A percentile compares a stretch with the other conserved stretches of the same genome.
These are phyloP conservation scores for Etheostoma spectabile DNA, from an alignment of 2,113 vertebrate genomes.

Conservation along the genomic window DNA sequence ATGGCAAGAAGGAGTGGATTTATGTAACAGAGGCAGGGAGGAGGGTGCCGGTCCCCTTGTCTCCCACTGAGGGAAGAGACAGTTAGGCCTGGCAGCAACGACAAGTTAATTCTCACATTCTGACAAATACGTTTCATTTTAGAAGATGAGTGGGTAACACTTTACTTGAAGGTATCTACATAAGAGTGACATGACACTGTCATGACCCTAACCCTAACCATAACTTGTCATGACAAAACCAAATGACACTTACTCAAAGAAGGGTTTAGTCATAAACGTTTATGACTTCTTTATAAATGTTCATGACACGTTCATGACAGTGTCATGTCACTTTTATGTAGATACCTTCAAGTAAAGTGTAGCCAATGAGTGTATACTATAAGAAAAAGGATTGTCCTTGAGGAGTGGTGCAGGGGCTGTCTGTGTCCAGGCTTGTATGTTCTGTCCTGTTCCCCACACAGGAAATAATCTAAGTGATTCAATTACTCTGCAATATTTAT, in stretches of 20 bases:
- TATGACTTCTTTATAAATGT: too few relatives aligned
- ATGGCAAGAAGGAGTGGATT: conserved; percentile 69
- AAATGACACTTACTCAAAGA: too few relatives aligned
- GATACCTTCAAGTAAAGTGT: too few relatives aligned
- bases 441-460: conserved; percentile 53
- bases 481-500: conserved; percentile 79
- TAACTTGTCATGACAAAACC: too few relatives aligned
- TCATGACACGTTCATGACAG: too few relatives aligned
- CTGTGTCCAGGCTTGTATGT: conserved; percentile 33
- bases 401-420: conserved; percentile 28
- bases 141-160: conserved; percentile 14
- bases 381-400: conserved; percentile 30
- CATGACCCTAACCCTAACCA: too few relatives aligned
- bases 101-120: conserved; percentile 13
- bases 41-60: conserved; percentile 53
- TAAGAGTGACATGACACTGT: too few relatives aligned
- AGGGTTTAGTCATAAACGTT: too few relatives aligned
- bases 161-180: too few relatives aligned
- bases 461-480: conserved; percentile 79
- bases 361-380: conserved; percentile 8
- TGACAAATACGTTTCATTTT: conserved; percentile 49
- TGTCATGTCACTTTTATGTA: too few relatives aligned
- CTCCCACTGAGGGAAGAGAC: conserved; percentile 42
- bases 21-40: conserved; percentile 76
- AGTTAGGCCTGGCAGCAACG: conserved; percentile 11